phyloP scores from a whole-genome alignment of 2,888 invertebrate species.

The Fragum fragum region DNA sequence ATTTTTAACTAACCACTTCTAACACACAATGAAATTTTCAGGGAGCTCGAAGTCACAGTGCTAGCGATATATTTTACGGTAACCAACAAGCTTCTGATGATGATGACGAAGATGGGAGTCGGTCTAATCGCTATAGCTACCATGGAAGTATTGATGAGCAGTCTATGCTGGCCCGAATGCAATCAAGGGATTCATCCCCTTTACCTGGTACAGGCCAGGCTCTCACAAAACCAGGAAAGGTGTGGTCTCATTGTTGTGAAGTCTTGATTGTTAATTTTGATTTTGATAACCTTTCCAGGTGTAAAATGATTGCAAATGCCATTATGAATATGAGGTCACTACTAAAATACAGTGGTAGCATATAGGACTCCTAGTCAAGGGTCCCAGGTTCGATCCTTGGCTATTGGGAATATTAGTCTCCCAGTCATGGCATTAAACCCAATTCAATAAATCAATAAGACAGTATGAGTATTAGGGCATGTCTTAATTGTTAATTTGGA shows the following conservation, averaged over 20 bases:
- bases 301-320: no score
- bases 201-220: conserved; percentile 37
- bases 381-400: no score
- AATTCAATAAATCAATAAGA: no score
- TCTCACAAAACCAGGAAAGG: conserved; percentile 56
- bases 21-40: conserved; percentile 30
- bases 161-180: conserved; percentile 27
- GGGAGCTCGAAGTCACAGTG: conserved; percentile 66
- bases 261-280: conserved; percentile 22
- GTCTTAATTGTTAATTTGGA: no score
- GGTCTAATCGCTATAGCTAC: conserved; percentile 52
- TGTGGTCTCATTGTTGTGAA: conserved; percentile 36
- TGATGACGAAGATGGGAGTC: conserved; percentile 30
- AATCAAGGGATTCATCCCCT: conserved; percentile 21
- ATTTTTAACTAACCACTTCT: neutral
- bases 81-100: conserved; percentile 44
- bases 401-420: no score
- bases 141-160: conserved; percentile 67
- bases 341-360: no score
- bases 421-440: no score
- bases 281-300: no score
- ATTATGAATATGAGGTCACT: no score
- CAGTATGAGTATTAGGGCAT: no score
- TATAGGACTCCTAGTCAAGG: no score
- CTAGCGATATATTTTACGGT: conserved; percentile 58